phyloP scores from a whole-genome alignment of 2,113 vertebrate genomes.

The Ailurus styani region DNA sequence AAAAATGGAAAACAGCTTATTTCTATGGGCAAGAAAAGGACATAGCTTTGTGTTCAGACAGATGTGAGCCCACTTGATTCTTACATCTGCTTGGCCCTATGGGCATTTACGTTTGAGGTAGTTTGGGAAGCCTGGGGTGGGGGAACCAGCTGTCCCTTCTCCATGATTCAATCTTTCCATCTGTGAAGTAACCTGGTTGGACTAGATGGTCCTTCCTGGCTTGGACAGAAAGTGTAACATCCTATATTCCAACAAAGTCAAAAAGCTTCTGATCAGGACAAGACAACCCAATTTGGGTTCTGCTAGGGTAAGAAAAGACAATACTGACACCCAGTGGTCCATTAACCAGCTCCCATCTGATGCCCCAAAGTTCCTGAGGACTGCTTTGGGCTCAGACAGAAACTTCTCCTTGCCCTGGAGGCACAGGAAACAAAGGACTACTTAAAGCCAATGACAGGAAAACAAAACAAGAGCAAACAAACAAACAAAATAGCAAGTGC shows the following conservation, averaged over 20 bases:
- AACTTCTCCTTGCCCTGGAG: neutral
- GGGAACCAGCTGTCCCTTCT: neutral
- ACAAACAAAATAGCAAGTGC: neutral
- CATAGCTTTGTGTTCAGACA: neutral
- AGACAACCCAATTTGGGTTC: neutral
- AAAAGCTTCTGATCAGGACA: neutral
- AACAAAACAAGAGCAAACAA: neutral
- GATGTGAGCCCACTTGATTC: neutral
- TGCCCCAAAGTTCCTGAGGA: neutral
- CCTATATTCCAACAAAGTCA: neutral
- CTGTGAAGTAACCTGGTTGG: neutral
- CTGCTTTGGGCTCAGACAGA: neutral
- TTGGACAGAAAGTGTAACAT: neutral
- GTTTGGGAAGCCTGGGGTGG: neutral
- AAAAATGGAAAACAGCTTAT: neutral
- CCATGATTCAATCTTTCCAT: neutral
- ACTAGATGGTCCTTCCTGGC: neutral
- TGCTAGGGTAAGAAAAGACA: slow-evolving; percentile 28
- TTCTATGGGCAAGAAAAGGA: neutral
- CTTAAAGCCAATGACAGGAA: neutral
- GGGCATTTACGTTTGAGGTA: neutral
- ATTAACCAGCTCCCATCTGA: neutral
- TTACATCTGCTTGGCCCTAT: neutral
- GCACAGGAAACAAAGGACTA: neutral
- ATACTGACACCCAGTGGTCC: slow-evolving; percentile 69